Percentiles rank a stretch among this genome's conserved stretches.
These are phyloP conservation scores for Ophion costatus DNA, from an alignment of 2,888 invertebrate genomes.

Conservation along the genomic window DNA sequence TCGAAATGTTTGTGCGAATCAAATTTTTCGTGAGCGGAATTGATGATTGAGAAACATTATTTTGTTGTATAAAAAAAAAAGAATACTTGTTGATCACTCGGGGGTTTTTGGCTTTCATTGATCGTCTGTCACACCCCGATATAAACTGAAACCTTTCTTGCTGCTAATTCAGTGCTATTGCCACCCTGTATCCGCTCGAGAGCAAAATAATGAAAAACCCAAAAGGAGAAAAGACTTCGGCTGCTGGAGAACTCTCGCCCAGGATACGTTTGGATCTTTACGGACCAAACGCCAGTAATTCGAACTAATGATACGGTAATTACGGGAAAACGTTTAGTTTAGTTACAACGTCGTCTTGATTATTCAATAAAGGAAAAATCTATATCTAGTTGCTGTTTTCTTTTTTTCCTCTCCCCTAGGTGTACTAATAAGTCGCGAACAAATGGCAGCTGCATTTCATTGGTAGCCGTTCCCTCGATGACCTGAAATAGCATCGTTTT, in stretches of 20 bases:
- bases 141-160: conserved; percentile 64
- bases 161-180: conserved; percentile 42
- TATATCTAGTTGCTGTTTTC: not conserved
- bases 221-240: conserved; percentile 54
- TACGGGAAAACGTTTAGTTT: conserved; percentile 69
- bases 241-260: conserved; percentile 67
- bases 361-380: conserved; percentile 73
- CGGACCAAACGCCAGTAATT: conserved; percentile 69
- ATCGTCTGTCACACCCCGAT: conserved; percentile 73
- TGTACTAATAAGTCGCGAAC: not conserved
- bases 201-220: conserved; percentile 27
- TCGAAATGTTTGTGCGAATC: conserved; percentile 61
- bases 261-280: conserved; percentile 69
- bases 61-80: conserved; percentile 79
- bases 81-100: conserved; percentile 74
- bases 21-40: conserved; percentile 60
- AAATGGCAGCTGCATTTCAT: not conserved
- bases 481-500: conserved; percentile 71
- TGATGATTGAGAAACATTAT: conserved; percentile 74
- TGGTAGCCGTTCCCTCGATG: conserved; percentile 22
- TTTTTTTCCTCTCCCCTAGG: conserved; percentile 5
- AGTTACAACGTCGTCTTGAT: conserved; percentile 72
- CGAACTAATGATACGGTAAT: conserved; percentile 71
- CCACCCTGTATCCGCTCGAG: conserved; percentile 40
- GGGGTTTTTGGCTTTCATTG: conserved; percentile 76